Percentiles rank a stretch among this genome's conserved stretches.
These are phyloP conservation scores for Aptenodytes forsteri DNA, from an alignment of 2,113 vertebrate genomes.

Conservation along the genomic window DNA sequence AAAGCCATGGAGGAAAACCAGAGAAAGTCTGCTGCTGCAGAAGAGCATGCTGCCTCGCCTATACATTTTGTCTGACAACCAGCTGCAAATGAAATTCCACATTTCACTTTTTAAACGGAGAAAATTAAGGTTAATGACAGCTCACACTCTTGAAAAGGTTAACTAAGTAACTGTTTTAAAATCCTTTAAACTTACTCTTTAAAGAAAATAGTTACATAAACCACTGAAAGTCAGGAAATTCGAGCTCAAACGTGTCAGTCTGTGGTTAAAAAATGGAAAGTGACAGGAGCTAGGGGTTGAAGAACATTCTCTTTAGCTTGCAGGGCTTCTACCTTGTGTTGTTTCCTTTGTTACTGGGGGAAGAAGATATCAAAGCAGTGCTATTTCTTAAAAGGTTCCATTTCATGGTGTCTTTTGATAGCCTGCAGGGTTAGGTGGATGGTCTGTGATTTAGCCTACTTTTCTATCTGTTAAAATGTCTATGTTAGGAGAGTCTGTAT, in stretches of 20 bases:
- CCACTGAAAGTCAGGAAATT: conserved; percentile 73
- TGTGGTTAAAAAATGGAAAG: conserved; percentile 81
- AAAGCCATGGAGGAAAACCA: not conserved
- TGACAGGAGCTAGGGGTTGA: conserved; percentile 60
- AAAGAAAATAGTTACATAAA: conserved; percentile 66
- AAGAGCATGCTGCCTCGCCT: not conserved
- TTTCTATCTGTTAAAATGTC: conserved; percentile 38
- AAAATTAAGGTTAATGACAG: not conserved
- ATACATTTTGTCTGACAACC: not conserved
- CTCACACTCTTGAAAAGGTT: not conserved
- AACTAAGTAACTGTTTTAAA: conserved; percentile 43
- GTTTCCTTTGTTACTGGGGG: conserved; percentile 64
- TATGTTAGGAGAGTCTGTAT: not conserved
- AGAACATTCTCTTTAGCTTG: conserved; percentile 64
- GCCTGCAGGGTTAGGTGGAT: conserved; percentile 40
- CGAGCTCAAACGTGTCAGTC: conserved; percentile 76
- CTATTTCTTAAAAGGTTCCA: conserved; percentile 59
- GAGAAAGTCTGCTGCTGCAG: not conserved
- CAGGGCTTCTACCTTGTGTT: conserved; percentile 68
- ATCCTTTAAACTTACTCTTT: conserved; percentile 63
- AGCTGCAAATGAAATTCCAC: not conserved
- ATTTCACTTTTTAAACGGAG: not conserved
- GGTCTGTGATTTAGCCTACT: conserved; percentile 58
- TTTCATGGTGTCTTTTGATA: conserved; percentile 48
- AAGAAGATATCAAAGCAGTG: conserved; percentile 46